Base-by-base conservation (phyloP, 2,888 invertebrate species). In the Andrena haemorrhoa region DNA sequence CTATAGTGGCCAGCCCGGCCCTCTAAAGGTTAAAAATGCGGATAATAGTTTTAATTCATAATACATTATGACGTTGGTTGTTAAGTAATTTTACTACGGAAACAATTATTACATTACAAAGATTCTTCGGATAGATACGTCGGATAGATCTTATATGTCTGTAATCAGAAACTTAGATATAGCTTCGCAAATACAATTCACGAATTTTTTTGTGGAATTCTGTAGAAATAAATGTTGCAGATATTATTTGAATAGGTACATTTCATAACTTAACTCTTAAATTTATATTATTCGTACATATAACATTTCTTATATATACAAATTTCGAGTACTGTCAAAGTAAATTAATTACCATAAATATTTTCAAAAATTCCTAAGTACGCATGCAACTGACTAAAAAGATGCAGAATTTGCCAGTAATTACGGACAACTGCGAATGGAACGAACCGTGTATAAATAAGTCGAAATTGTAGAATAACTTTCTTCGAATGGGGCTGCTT, bases 221-320 rank as follows among this genome's bases (percentile, higher is more conserved):
- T 7, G 5, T 33, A 20, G 16, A 60, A 6, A 33, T 23, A 58
- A 58, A 58, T 26, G 12, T 6, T 60, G 7, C 2, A 6, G 2
- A 16, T 60, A 60, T n/a, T 31, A 60, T 41, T 41, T 47, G 8
- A 64, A 64, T 64, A n/a, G n/a, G n/a, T n/a, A 23, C 16, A 8
- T 20, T 23, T 16, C 31, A 35, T 35, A 35, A 35, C 61, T 41
- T 64, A 12, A 10, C 26, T 2, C 6, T 41, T 29, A 49, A 23
- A 49, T 33, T 29, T 68, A 56, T 56, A 56, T 29, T 33, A 68
- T 35, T 23, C 6, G 35, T 7, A 5, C 29, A 33, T 63, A 63
- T 41, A 23, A 35, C 4, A 23, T 20, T 63, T 35, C 10, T 63
- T 12, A 8, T 20, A 23, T 2, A 23, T 33, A 3, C 2, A 63